phyloP scores from a whole-genome alignment of 2,113 vertebrate genomes.

The Silurus glanis region DNA sequence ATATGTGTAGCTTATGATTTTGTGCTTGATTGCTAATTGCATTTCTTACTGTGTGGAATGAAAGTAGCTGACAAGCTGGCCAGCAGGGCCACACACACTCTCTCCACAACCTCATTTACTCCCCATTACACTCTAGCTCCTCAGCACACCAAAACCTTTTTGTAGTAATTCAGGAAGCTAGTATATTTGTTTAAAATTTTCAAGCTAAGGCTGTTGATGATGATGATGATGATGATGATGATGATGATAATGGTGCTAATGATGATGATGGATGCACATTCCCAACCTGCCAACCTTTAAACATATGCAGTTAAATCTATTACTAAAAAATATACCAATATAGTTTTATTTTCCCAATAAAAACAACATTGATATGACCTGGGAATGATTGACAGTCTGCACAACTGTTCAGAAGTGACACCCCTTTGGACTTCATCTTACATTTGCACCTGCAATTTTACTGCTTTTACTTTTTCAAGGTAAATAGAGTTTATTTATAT shows the following conservation, averaged over 20 bases:
- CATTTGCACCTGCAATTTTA: neutral
- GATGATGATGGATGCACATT: neutral
- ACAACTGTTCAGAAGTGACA: neutral
- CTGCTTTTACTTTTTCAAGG: neutral
- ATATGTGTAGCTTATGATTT: conserved; percentile 25
- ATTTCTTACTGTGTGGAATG: conserved; percentile 4
- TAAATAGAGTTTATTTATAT: neutral
- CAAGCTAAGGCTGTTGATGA: neutral
- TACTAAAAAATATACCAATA: neutral
- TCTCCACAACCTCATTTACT: neutral
- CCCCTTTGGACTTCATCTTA: neutral
- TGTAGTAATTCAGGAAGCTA: neutral
- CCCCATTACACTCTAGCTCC: neutral
- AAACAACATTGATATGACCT: neutral
- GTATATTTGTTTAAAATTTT: neutral
- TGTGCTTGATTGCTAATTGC: conserved; percentile 29
- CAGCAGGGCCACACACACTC: neutral
- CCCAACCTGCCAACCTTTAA: neutral
- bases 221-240: neutral
- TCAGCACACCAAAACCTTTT: neutral
- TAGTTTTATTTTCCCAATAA: neutral
- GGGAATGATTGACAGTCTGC: neutral
- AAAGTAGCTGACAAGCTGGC: conserved; percentile 11
- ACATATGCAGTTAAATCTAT: neutral
- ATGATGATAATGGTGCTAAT: neutral